Conservation (phyloP, 2,888 invertebrate species). For the Zaprionus obscuricornis region DNA sequence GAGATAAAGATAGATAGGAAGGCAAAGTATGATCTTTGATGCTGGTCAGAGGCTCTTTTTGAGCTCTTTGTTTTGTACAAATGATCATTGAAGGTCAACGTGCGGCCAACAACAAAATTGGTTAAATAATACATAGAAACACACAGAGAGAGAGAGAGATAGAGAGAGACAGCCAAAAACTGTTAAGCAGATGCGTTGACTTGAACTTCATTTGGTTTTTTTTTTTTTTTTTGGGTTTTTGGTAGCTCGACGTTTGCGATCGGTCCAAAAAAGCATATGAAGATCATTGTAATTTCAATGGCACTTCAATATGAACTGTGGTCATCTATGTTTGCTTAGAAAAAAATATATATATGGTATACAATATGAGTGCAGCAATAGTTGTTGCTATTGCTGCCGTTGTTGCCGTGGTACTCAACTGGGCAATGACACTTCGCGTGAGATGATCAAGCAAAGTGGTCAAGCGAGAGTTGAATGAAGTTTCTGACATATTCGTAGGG, state of each 20-base stretch:
- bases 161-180: conserved; percentile 11
- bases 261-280: conserved; percentile 68
- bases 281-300: conserved; percentile 78
- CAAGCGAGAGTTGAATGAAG: conserved; percentile 31
- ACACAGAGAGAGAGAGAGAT: conserved; percentile 17
- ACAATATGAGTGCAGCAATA: conserved; percentile 59
- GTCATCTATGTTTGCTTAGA: too few relatives aligned
- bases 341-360: conserved; percentile 40
- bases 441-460: conserved; percentile 47
- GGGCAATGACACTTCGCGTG: conserved; percentile 73
- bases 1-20: too few relatives aligned
- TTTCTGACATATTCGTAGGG: conserved; percentile 10
- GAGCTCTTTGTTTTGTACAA: conserved; percentile 62
- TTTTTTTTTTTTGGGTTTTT: conserved; percentile 37
- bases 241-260: conserved; percentile 65
- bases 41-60: too few relatives aligned
- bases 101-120: conserved; percentile 59
- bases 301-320: conserved; percentile 59
- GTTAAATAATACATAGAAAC: conserved; percentile 57
- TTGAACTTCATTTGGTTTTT: conserved; percentile 1
- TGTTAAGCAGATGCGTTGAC: conserved; percentile 57
- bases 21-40: conserved; percentile 53
- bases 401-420: conserved; percentile 44
- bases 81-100: conserved; percentile 74
- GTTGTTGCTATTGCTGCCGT: too few relatives aligned